A percentile compares a stretch with the other conserved stretches of the same genome.
Evolutionary conservation across 2,113 vertebrate genomes (phyloP).

Genomic region (Cephalopholis sonnerati): DNA sequence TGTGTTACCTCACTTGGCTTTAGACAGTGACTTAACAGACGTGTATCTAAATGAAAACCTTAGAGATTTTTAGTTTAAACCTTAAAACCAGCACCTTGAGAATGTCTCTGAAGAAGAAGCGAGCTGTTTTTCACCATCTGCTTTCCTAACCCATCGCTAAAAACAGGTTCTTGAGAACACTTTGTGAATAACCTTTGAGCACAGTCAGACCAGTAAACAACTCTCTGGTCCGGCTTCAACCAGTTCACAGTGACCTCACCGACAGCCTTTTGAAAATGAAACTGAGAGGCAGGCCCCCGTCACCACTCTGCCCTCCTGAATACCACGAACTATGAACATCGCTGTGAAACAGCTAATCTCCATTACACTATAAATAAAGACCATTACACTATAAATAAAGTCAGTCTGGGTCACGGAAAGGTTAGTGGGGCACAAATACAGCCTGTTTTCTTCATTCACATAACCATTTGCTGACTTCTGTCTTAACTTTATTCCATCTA

Average conservation of each 20-base stretch:
- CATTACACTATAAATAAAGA: slow-evolving; percentile 67
- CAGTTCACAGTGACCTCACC: slow-evolving; percentile 44
- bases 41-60: no score
- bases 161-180: slow-evolving; percentile 64
- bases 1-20: no score
- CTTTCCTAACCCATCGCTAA: slow-evolving; percentile 19
- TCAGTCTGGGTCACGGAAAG: slow-evolving; percentile 52
- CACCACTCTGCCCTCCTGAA: slow-evolving; percentile 26
- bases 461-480: not conserved
- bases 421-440: slow-evolving; percentile 30
- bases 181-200: slow-evolving; percentile 63
- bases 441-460: slow-evolving; percentile 6
- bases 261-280: slow-evolving; percentile 56
- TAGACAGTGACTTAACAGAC: no score
- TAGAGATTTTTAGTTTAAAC: not conserved
- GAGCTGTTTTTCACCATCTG: slow-evolving; percentile 11
- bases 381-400: slow-evolving; percentile 54
- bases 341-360: slow-evolving; percentile 59
- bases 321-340: slow-evolving; percentile 48
- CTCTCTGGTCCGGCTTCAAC: slow-evolving; percentile 48
- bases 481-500: not conserved
- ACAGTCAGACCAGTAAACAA: slow-evolving; percentile 76
- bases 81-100: not conserved
- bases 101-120: not conserved
- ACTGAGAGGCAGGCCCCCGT: slow-evolving; percentile 53